Evolutionary conservation across 2,888 invertebrate genomes (phyloP), one percentile per base, ranked within the genome.

Genomic region (Cataglyphis livida): DNA sequence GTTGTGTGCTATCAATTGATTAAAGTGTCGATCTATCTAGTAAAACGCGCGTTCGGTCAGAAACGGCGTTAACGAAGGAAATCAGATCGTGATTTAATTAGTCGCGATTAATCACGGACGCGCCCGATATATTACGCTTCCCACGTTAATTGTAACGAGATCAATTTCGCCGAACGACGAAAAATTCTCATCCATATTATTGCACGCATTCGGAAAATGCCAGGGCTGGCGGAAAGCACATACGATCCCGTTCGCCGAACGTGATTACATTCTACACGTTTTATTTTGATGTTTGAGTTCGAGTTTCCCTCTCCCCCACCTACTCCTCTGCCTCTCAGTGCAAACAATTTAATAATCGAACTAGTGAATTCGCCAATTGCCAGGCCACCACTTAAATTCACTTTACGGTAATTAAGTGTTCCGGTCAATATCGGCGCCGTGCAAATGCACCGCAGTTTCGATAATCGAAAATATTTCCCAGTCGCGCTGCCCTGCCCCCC

Each of bases 1-100:
- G 35, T 35, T 6, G 35, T 35, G 35, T 6, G 44, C 59, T 48
- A 70, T 78, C 70, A 44, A 59, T 79, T 79, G 59, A 79, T 79
- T 79, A 79, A 79, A 79, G 59, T 79, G 78, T 61, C 71, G 59
- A 79, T 71, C 48, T 59, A 79, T 70, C 78, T 35, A 79, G 44
- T 61, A 32, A 32, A 71, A 79, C 44, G 78, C 76, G 25, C 71
- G 54, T 70, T 76, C 51, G 66, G 38, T 18, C 7, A 32, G 57
- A 59, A 82, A 68, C 54, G 44, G 62, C 73, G 59, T 86, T 88
- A 86, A 88, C 79, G 86, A 86, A 87, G 84, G 87, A 88, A 86
- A 88, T 86, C 86, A 82, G 81, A 66, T 59, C 74, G 54, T 85
- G 81, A 88, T 89, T 89, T 76, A 48, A 89, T 89, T 86, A 86